A percentile compares a stretch with the other conserved stretches of the same genome.
phyloP scores from a whole-genome alignment of 2,113 vertebrate species.

The Scomber scombrus region DNA sequence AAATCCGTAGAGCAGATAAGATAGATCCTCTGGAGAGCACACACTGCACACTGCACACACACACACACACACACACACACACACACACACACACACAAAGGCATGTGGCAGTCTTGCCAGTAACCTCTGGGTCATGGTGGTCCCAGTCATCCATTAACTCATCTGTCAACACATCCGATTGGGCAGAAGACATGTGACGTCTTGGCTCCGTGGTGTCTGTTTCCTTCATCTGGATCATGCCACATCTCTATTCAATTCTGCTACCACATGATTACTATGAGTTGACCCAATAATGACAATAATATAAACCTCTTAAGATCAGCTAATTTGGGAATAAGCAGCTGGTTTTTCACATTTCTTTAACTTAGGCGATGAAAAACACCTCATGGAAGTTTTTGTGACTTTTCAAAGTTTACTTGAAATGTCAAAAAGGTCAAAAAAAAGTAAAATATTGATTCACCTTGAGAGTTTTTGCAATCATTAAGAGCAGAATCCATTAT shows the following conservation, averaged over 20 bases:
- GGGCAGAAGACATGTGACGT: slow-evolving; percentile 13
- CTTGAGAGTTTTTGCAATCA: too few relatives aligned
- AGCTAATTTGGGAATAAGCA: too few relatives aligned
- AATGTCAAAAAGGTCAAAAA: too few relatives aligned
- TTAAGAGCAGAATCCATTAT: too few relatives aligned
- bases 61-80: slow-evolving; percentile 15
- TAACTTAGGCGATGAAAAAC: too few relatives aligned
- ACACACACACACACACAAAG: slow-evolving; percentile 21
- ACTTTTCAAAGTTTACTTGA: too few relatives aligned
- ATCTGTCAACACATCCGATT: slow-evolving; percentile 64
- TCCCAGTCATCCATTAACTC: slow-evolving; percentile 71
- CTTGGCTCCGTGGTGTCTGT: slow-evolving; percentile 45
- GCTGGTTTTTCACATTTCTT: too few relatives aligned
- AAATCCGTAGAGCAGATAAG: slow-evolving; percentile 38
- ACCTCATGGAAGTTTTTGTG: too few relatives aligned
- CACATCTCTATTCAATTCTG: neutral
- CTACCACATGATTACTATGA: neutral
- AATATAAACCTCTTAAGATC: too few relatives aligned
- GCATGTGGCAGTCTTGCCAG: slow-evolving; percentile 1
- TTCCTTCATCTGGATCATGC: slow-evolving; percentile 5
- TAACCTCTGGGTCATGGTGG: slow-evolving; percentile 53
- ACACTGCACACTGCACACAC: slow-evolving; percentile 5
- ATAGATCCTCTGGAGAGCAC: neutral
- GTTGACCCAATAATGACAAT: neutral
- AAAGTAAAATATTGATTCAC: too few relatives aligned